phyloP scores from a whole-genome alignment of 2,797 vertebrate species.

The Arvicola amphibius region DNA sequence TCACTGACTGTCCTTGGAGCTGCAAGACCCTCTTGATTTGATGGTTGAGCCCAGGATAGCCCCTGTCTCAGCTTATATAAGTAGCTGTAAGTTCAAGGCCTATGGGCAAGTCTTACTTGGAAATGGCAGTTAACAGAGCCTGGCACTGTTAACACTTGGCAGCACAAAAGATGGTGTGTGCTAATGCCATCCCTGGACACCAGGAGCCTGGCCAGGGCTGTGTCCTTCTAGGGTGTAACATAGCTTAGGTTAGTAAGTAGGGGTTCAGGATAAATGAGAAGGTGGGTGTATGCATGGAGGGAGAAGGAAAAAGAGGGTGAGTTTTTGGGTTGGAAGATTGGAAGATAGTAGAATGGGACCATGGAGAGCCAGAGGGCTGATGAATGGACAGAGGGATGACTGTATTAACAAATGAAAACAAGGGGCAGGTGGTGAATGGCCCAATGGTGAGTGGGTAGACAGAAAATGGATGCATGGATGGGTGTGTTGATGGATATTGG shows the following conservation, averaged over 20 bases:
- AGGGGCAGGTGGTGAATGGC: not conserved
- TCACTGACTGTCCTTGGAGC: not conserved
- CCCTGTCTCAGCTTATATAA: not conserved
- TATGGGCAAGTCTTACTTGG: too few relatives aligned
- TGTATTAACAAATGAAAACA: not conserved
- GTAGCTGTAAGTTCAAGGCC: not conserved
- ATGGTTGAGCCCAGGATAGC: not conserved
- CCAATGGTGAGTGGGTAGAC: not conserved
- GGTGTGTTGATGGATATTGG: too few relatives aligned
- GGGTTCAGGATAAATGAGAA: not conserved
- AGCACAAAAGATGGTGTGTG: not conserved
- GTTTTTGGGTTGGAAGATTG: not conserved
- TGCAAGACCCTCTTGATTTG: not conserved
- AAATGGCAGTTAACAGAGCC: not conserved
- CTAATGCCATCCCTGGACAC: not conserved
- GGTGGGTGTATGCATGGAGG: too few relatives aligned
- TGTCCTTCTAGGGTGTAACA: not conserved
- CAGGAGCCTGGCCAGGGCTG: not conserved
- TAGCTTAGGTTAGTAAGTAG: not conserved
- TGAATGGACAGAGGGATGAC: not conserved
- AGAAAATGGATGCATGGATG: not conserved
- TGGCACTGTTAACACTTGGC: not conserved
- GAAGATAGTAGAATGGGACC: not conserved
- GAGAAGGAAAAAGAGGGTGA: not conserved
- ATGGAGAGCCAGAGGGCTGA: not conserved